Base-by-base conservation (phyloP, 1,140 invertebrate genomes). In the Drosophila eugracilis region DNA sequence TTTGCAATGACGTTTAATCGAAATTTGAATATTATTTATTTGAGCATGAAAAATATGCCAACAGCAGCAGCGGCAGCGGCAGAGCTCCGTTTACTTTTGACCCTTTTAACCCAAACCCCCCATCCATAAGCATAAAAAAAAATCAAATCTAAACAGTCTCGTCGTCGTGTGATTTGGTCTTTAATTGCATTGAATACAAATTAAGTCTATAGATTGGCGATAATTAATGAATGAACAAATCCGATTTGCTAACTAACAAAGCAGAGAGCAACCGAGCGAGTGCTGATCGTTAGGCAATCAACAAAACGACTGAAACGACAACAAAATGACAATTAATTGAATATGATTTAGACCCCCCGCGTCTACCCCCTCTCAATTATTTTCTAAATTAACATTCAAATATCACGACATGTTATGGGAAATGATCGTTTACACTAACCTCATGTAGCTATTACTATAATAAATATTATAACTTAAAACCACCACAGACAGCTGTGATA, bases 261-360 rank as follows among this genome's bases (percentile, higher is more conserved):
- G 24, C 22, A 39, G 52, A 15, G 7, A 26, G 34, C 57, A 53
- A n/a, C n/a, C n/a, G n/a, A n/a, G n/a, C n/a, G n/a, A n/a, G n/a
- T n/a, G n/a, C n/a, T n/a, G 62, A 66, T 73, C 55, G 62, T 42
- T 48, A 63, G 53, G 37, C 53, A 79, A 75, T 79, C 57, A 55
- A 47, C 66, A 76, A 85, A 78, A 83, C 55, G 66, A 24, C 48
- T 39, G 50, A 42, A 72, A 58, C 41, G 50, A 67, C 77, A 70
- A 67, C 80, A 73, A 85, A 85, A 86, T 81, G 63, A 71, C 77
- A 86, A 86, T 77, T 86, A 85, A 86, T 86, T 74, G 34, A 86
- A 80, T 76, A 85, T 76, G 48, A 73, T 75, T n/a, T n/a, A n/a
- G n/a, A n/a, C n/a, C n/a, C n/a, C n/a, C n/a, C n/a, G n/a, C n/a